phyloP scores from a whole-genome alignment of 92 coral and sea anemone species.

The Epizoanthus stellaris region DNA sequence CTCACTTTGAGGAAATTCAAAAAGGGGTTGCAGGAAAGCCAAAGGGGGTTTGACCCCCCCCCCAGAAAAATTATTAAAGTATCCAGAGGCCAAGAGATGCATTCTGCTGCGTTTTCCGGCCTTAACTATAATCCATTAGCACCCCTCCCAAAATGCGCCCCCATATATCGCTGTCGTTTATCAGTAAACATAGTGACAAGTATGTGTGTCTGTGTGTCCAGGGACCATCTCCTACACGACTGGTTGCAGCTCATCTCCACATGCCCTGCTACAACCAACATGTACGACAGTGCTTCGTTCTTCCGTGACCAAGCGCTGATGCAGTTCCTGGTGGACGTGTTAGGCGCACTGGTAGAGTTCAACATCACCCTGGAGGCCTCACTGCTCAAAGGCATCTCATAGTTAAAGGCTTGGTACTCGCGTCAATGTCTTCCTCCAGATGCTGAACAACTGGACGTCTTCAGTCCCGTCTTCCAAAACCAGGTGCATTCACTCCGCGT shows the following conservation, averaged over 20 bases:
- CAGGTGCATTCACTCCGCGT: too few relatives aligned
- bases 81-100: background rate
- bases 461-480: too few relatives aligned
- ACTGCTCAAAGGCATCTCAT: constrained; percentile 88
- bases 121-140: background rate
- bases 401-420: background rate
- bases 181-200: background rate
- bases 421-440: too few relatives aligned
- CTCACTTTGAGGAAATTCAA: too few relatives aligned
- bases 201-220: constrained; percentile 42
- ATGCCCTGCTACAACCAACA: constrained; percentile 96
- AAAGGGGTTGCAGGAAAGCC: too few relatives aligned
- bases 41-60: too few relatives aligned
- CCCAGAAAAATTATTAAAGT: too few relatives aligned
- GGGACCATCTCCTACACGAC: constrained; percentile 91
- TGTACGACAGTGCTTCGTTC: constrained; percentile 95
- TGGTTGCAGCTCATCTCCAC: constrained; percentile 95
- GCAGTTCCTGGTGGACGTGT: constrained; percentile 90
- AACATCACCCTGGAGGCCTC: constrained; percentile 94
- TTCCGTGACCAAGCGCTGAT: constrained; percentile 85
- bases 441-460: too few relatives aligned
- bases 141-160: too few relatives aligned
- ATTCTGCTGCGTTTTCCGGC: background rate
- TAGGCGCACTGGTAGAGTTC: constrained; percentile 87
- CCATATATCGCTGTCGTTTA: too few relatives aligned